A percentile compares a stretch with the other conserved stretches of the same genome.
phyloP scores from a whole-genome alignment of 2,113 vertebrate species.

The Seriola aureovittata region DNA sequence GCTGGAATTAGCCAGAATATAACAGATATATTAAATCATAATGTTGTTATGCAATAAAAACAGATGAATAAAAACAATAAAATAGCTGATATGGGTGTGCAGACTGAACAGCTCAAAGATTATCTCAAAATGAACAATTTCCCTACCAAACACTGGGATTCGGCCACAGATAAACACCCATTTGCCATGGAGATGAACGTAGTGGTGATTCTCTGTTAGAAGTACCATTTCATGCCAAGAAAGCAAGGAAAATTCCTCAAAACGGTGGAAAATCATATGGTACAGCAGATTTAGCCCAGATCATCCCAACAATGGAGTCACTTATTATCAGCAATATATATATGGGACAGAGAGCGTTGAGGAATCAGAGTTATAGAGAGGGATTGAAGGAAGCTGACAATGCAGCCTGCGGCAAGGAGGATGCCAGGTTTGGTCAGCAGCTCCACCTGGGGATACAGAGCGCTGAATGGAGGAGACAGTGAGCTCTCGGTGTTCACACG shows the following conservation, averaged over 20 bases:
- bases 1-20: neutral
- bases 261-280: neutral
- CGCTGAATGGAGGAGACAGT: slow-evolving; percentile 55
- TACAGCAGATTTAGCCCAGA: neutral
- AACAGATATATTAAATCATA: neutral
- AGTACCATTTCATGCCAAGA: neutral
- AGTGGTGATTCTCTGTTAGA: neutral
- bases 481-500: slow-evolving; percentile 34
- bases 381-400: slow-evolving; percentile 57
- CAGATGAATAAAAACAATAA: neutral
- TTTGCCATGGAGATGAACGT: neutral
- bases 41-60: neutral
- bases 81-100: neutral
- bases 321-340: slow-evolving; percentile 20
- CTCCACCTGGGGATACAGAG: slow-evolving; percentile 40
- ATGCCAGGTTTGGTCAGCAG: slow-evolving; percentile 59
- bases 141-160: neutral
- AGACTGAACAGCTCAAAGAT: neutral
- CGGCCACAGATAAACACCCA: neutral
- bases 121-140: neutral
- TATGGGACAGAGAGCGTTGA: slow-evolving; percentile 9
- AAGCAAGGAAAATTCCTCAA: neutral
- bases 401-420: slow-evolving; percentile 48
- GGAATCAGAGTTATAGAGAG: slow-evolving; percentile 20
- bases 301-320: slow-evolving; percentile 23